Conservation (phyloP, 2,113 vertebrate species). For the Microcebus lehilahytsara region DNA sequence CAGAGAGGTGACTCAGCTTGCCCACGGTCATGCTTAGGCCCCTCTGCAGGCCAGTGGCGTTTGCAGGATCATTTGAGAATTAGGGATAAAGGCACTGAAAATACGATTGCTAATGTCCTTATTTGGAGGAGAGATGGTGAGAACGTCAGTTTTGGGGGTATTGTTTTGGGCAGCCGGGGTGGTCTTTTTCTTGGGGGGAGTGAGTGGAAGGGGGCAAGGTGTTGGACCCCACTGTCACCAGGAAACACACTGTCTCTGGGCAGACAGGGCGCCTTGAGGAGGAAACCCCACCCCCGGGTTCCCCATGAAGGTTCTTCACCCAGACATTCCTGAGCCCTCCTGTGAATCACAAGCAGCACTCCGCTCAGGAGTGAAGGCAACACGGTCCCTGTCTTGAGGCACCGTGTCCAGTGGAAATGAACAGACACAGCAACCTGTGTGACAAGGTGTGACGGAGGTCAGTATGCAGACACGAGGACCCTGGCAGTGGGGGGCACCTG, state of each 20-base stretch:
- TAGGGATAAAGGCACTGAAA: neutral
- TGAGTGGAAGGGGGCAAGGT: neutral
- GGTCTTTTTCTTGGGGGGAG: neutral
- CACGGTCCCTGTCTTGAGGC: neutral
- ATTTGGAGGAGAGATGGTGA: neutral
- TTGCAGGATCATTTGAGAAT: neutral
- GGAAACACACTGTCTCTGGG: neutral
- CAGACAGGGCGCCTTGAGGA: neutral
- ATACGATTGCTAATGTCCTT: neutral
- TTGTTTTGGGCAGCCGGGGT: neutral
- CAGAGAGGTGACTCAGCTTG: neutral
- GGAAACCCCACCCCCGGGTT: rapidly evolving
- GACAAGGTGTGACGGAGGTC: neutral
- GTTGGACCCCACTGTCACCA: neutral
- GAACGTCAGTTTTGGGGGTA: neutral
- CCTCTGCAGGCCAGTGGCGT: neutral
- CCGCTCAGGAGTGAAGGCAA: neutral
- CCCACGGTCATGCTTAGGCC: neutral
- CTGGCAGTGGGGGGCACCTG: neutral
- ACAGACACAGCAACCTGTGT: neutral
- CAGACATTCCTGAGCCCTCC: neutral
- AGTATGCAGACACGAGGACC: neutral
- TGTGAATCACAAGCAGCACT: neutral
- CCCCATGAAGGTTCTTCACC: neutral
- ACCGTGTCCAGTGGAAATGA: neutral